Evolutionary conservation across 2,888 invertebrate genomes (phyloP), one percentile per base, ranked within the genome.

Genomic region (Antitype chi): DNA sequence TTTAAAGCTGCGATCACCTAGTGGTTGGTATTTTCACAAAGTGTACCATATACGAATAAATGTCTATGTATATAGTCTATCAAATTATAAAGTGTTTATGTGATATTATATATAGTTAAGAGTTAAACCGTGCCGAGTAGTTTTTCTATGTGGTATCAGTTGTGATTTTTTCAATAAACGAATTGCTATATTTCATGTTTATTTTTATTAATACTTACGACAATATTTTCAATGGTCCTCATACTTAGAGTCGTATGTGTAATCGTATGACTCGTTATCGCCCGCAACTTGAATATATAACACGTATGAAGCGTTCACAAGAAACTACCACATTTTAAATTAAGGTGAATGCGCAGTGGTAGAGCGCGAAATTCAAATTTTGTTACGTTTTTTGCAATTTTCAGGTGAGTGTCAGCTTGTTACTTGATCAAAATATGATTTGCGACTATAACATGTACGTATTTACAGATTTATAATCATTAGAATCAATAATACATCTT

Each of bases 101-200:
- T 96, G 96, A 96, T 96, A 96, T 95, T 96, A 95, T 94, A 92
- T 95, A 96, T 95, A 95, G 93, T 94, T 96, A 96, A 96, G 96
- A 95, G 94, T 95, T 96, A 96, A 96, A 96, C 96, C 95, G 96
- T 96, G 96, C 96, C 96, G 96, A 96, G 94, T 96, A 96, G 96
- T 95, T 96, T 96, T 96, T 96, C 96, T 96, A 96, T 96, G 94
- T 96, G 96, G 96, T 96, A 96, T 96, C 94, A 95, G 96, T 96
- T 96, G 96, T 96, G 96, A 95, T 95, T 96, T 96, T 95, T 95
- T 94, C 93, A 95, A 96, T 96, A 96, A 96, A 96, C 89, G 91
- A 94, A 95, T 94, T 95, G 94, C 95, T 94, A 95, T 95, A 93
- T 92, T 89, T 84, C 66, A 76, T 78, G 89, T 88, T 77, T 79